phyloP scores from a whole-genome alignment of 2,113 vertebrate species.

The Sapayoa aenigma region DNA sequence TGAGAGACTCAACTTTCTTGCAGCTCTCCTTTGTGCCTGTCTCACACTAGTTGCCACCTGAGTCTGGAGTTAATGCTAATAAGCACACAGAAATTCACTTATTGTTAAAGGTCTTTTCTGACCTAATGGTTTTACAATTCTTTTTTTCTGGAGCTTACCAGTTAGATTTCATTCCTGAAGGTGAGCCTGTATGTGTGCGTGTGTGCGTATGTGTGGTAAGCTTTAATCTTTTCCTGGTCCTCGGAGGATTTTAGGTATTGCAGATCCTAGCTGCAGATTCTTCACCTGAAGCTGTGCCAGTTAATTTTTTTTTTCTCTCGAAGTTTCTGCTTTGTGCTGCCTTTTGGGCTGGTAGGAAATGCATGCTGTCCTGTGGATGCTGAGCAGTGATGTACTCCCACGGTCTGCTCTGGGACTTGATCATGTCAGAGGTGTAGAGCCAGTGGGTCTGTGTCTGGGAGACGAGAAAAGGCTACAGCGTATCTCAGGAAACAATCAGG shows the following conservation, averaged over 20 bases:
- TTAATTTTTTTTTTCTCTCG: neutral
- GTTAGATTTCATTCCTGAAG: neutral
- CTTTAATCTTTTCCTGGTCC: neutral
- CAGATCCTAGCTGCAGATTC: neutral
- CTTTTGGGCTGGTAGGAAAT: neutral
- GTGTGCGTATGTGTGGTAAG: neutral
- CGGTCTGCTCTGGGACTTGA: neutral
- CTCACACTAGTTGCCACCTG: accelerated
- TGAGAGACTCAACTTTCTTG: neutral
- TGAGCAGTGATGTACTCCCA: neutral
- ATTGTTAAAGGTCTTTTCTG: neutral
- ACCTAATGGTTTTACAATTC: neutral
- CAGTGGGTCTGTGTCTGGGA: neutral
- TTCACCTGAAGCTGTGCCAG: neutral
- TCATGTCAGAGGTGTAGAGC: accelerated
- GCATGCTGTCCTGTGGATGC: accelerated
- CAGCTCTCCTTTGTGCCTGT: neutral
- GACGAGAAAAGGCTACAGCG: neutral
- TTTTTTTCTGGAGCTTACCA: neutral
- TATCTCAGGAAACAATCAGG: neutral
- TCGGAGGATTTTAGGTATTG: neutral
- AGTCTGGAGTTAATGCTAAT: neutral
- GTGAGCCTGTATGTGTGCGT: neutral
- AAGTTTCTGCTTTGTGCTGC: neutral
- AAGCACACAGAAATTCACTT: neutral